Percentiles rank a stretch among this genome's conserved stretches.
phyloP scores from a whole-genome alignment of 2,888 invertebrate genomes.

The Mellilla xanthometata region DNA sequence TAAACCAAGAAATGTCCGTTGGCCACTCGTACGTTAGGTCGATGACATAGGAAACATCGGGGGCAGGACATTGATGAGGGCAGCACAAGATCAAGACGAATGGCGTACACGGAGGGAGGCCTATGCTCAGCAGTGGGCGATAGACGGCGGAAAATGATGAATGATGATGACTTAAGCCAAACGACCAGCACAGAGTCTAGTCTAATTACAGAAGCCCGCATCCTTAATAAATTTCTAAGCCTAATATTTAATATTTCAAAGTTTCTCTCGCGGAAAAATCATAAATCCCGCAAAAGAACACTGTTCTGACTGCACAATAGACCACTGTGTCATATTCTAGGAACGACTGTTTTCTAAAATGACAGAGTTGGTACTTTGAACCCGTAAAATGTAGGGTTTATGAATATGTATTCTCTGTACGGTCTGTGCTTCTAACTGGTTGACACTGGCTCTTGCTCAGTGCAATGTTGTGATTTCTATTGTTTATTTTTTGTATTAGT shows the following conservation, averaged over 20 bases:
- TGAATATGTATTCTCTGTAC: slow-evolving; percentile 1
- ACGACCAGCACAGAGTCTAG: neutral
- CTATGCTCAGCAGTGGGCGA: too few relatives aligned
- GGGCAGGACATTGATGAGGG: too few relatives aligned
- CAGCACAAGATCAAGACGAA: too few relatives aligned
- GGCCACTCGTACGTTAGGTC: too few relatives aligned
- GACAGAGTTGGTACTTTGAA: slow-evolving; percentile 11
- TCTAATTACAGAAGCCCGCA: slow-evolving; percentile 5
- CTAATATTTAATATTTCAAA: slow-evolving; percentile 10
- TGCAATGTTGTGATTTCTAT: too few relatives aligned
- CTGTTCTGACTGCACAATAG: slow-evolving; percentile 25
- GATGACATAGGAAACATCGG: too few relatives aligned
- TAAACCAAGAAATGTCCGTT: too few relatives aligned
- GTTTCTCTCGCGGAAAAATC: slow-evolving; percentile 13
- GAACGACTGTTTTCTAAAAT: slow-evolving; percentile 13
- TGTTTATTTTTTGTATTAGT: too few relatives aligned
- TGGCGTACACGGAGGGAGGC: too few relatives aligned
- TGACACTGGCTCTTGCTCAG: too few relatives aligned
- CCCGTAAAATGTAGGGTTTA: slow-evolving; percentile 13
- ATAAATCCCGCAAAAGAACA: slow-evolving; percentile 19
- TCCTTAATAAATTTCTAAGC: slow-evolving; percentile 5
- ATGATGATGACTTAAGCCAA: neutral
- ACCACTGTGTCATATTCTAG: slow-evolving; percentile 12
- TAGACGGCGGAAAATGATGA: too few relatives aligned
- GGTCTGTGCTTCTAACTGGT: too few relatives aligned